Percentiles rank a stretch among this genome's conserved stretches.
phyloP scores from a whole-genome alignment of 2,888 invertebrate species.

The Dasysyrphus tricinctus region DNA sequence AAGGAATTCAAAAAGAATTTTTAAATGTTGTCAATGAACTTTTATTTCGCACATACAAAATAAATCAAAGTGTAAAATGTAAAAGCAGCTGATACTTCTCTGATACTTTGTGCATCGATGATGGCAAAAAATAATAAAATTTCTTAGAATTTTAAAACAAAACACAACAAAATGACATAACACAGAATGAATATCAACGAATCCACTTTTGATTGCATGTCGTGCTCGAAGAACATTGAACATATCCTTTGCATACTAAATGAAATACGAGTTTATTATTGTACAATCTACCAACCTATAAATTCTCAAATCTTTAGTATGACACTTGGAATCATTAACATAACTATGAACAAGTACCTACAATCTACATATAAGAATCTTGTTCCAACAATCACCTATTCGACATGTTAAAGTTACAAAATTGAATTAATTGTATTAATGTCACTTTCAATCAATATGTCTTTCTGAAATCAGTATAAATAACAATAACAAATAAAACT shows the following conservation, averaged over 20 bases:
- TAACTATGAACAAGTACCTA: too few species aligned
- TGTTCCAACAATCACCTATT: background rate
- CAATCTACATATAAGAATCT: background rate
- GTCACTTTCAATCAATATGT: background rate
- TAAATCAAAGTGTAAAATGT: too few species aligned
- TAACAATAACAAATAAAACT: background rate
- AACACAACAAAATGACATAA: background rate
- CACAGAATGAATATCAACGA: background rate
- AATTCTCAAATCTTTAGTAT: background rate
- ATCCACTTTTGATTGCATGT: background rate
- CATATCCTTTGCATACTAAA: background rate
- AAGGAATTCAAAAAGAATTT: too few species aligned
- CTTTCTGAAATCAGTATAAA: background rate
- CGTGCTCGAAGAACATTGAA: background rate
- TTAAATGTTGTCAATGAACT: too few species aligned
- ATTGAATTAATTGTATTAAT: background rate
- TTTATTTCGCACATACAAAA: background rate
- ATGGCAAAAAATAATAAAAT: background rate
- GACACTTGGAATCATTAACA: background rate
- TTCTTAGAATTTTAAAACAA: background rate
- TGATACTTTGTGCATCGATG: background rate
- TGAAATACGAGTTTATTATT: background rate
- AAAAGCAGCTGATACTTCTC: background rate
- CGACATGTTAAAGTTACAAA: background rate
- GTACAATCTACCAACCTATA: background rate